Conservation (phyloP, 2,888 invertebrate species). For the Archaeoteleia sp. region DNA sequence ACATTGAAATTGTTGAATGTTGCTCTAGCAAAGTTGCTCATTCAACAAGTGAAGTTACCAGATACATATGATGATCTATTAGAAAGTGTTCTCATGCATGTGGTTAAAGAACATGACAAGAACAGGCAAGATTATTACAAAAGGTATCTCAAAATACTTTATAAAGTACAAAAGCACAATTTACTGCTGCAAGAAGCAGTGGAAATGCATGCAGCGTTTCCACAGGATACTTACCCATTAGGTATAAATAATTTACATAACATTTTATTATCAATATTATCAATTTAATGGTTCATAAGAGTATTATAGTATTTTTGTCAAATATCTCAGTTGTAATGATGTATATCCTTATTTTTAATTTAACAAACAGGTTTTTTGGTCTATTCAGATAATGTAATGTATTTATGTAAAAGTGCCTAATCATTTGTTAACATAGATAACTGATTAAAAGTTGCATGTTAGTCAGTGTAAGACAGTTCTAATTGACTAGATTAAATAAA, state of each 20-base stretch:
- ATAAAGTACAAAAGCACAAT: conserved; percentile 73
- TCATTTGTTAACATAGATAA: no score
- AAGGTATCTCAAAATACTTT: conserved; percentile 76
- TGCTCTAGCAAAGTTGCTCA: conserved; percentile 59
- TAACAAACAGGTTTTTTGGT: no score
- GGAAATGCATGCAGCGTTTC: conserved; percentile 76
- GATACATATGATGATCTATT: conserved; percentile 56
- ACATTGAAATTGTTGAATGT: conserved; percentile 55
- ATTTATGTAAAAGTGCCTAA: no score
- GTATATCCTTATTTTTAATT: no score
- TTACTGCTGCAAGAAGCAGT: conserved; percentile 75
- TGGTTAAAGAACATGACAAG: conserved; percentile 63
- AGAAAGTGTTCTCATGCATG: conserved; percentile 61
- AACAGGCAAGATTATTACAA: conserved; percentile 72
- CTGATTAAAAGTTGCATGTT: no score
- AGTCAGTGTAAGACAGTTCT: no score
- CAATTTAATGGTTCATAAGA: no score
- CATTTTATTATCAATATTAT: conserved; percentile 58
- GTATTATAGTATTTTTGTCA: no score
- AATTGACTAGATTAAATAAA: no score
- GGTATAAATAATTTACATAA: conserved; percentile 56
- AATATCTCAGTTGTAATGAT: no score
- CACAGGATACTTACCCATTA: conserved; percentile 76
- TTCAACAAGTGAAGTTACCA: conserved; percentile 57
- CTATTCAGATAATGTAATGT: no score